Conservation (phyloP, 2,888 invertebrate genomes). For the Hypsopygia costalis region DNA sequence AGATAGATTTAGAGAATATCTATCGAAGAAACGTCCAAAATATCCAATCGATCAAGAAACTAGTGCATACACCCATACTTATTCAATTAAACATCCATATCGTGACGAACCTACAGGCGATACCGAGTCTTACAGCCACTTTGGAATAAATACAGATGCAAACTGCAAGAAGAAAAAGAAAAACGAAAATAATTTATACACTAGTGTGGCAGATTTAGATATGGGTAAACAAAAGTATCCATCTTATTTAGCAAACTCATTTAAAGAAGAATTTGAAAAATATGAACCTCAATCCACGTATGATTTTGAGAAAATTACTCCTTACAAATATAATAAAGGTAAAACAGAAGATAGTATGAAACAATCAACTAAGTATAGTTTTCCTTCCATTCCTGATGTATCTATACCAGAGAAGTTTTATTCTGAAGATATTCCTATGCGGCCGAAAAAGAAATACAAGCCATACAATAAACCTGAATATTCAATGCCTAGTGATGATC, state of each 20-base stretch:
- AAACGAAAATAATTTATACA: slow-evolving; percentile 42
- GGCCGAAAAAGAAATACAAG: slow-evolving; percentile 57
- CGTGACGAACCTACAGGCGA: slow-evolving; percentile 40
- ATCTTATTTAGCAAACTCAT: slow-evolving; percentile 36
- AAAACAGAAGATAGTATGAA: slow-evolving; percentile 45
- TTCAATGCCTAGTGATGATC: slow-evolving; percentile 41
- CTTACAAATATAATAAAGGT: slow-evolving; percentile 42
- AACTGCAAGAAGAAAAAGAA: slow-evolving; percentile 65
- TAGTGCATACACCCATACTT: slow-evolving; percentile 63
- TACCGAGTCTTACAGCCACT: slow-evolving; percentile 48
- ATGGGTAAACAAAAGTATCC: slow-evolving; percentile 49
- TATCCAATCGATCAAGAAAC: slow-evolving; percentile 54
- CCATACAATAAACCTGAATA: slow-evolving; percentile 52
- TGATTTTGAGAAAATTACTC: slow-evolving; percentile 51
- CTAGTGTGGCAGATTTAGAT: slow-evolving; percentile 45
- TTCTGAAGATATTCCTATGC: slow-evolving; percentile 46
- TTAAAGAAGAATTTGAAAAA: slow-evolving; percentile 53
- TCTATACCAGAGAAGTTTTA: slow-evolving; percentile 45
- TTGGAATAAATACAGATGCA: slow-evolving; percentile 56
- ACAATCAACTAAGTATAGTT: slow-evolving; percentile 40
- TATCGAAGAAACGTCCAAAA: slow-evolving; percentile 45
- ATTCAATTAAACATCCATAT: slow-evolving; percentile 59
- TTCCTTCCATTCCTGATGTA: slow-evolving; percentile 46
- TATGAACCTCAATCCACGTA: slow-evolving; percentile 47
- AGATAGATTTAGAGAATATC: slow-evolving; percentile 48